Evolutionary conservation across 2,888 invertebrate genomes (phyloP), one percentile per base, ranked within the genome.

Genomic region (Ectobius pallidus): DNA sequence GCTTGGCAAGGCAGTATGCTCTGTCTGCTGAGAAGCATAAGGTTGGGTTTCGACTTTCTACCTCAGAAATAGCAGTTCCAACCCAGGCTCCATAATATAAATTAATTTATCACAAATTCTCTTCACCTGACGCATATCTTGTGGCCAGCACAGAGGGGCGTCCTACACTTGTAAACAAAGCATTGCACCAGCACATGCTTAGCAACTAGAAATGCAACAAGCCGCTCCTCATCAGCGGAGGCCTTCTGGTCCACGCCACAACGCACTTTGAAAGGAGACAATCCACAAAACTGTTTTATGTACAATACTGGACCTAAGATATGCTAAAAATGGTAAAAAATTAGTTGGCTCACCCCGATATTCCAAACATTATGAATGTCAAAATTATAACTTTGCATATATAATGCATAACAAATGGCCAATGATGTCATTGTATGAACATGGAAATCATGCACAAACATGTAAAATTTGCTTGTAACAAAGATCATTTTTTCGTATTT

Each of bases 301-400:
- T 72, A 46, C 71, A 70, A 49, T 69, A 70, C 61, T 70, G 62
- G 46, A 46, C 46, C 65, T 65, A 65, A 65, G 71, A 71, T 70
- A 74, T 74, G 70, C 75, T 75, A 76, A 72, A 76, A 76, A 72
- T 72, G 61, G 73, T 75, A 74, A 73, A 74, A 75, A 75, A 75
- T 74, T 75, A 75, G 42, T 27, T 65, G 46, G 46, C 25, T 65
- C 46, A 46, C 65, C 44, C 42, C 44, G 18, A 69, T 71, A 72
- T 69, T 71, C 69, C 63, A 75, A 70, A 73, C 65, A 73, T 70
- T 72, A 70, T 49, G 42, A 71, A 73, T 72, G 55, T 63, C 63
- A 46, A 70, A 73, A 73, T 75, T 39, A 71, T 68, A 62, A 72
- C 58, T 68, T n/a, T 63, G 70, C 73, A 68, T 74, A 42, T 65